Evolutionary conservation across 2,113 vertebrate species (phyloP).

Genomic region (Oreocharis arfaki): DNA sequence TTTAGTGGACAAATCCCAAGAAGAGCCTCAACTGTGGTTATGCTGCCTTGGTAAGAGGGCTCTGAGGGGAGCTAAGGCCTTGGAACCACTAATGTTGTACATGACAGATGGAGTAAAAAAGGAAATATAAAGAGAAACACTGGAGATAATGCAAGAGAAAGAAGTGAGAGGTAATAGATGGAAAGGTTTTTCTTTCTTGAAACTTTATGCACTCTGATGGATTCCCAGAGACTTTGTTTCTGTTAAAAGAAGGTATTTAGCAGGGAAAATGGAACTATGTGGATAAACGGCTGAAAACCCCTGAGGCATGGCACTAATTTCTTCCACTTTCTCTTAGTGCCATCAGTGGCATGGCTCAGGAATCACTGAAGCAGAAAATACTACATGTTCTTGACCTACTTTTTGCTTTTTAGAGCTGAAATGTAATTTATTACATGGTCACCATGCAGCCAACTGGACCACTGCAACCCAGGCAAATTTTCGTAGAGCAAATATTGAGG

Average conservation of each 20-base stretch:
- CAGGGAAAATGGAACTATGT: not conserved
- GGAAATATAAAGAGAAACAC: not conserved
- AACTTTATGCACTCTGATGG: not conserved
- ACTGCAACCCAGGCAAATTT: not conserved
- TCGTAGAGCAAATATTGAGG: not conserved
- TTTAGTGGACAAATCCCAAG: not conserved
- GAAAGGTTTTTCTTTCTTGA: not conserved
- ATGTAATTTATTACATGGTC: not conserved
- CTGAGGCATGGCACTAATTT: not conserved
- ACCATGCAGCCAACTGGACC: not conserved
- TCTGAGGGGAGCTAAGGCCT: not conserved
- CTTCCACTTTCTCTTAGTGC: not conserved
- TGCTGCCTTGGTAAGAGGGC: not conserved
- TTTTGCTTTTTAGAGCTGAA: not conserved
- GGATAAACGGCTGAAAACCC: not conserved
- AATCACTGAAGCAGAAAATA: not conserved
- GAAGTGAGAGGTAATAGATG: not conserved
- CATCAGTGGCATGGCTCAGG: not conserved
- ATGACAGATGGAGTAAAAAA: not conserved
- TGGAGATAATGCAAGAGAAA: not conserved
- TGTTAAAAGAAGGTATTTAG: not conserved
- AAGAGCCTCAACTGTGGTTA: not conserved
- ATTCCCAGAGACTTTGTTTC: not conserved
- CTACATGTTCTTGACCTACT: not conserved
- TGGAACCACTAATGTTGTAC: not conserved